Percentiles rank a stretch among this genome's conserved stretches.
Conservation (phyloP, 2,888 invertebrate species). For the Cephalotes varians region DNA sequence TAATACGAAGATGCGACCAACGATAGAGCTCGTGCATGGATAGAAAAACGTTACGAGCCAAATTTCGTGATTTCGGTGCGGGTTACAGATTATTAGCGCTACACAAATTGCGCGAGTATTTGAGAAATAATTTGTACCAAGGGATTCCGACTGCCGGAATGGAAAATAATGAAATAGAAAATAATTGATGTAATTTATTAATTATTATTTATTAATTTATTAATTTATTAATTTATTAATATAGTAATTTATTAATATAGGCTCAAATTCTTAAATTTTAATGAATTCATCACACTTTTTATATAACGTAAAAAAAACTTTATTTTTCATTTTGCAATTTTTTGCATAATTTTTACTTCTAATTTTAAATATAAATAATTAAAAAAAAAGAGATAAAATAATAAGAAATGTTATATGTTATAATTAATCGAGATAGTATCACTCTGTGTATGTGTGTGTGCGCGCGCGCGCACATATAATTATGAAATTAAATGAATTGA, state of each 20-base stretch:
- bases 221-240: not conserved
- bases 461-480: no score
- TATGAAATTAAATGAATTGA: no score
- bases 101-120: not conserved
- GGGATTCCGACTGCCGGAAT: no score
- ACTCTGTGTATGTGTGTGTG: no score
- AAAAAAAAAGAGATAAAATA: not conserved
- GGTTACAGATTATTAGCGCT: not conserved
- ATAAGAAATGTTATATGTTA: no score
- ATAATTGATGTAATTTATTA: no score
- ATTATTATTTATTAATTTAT: no score
- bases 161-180: no score
- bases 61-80: not conserved
- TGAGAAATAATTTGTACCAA: not conserved
- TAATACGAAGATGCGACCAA: conserved; percentile 18
- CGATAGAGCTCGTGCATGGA: not conserved
- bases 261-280: not conserved
- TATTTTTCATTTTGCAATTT: not conserved
- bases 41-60: not conserved
- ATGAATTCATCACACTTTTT: not conserved
- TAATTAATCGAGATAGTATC: no score
- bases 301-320: not conserved
- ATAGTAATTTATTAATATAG: no score
- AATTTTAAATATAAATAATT: not conserved
- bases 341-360: not conserved